phyloP scores from a whole-genome alignment of 2,888 invertebrate genomes.

The Bhutanitis thaidina region DNA sequence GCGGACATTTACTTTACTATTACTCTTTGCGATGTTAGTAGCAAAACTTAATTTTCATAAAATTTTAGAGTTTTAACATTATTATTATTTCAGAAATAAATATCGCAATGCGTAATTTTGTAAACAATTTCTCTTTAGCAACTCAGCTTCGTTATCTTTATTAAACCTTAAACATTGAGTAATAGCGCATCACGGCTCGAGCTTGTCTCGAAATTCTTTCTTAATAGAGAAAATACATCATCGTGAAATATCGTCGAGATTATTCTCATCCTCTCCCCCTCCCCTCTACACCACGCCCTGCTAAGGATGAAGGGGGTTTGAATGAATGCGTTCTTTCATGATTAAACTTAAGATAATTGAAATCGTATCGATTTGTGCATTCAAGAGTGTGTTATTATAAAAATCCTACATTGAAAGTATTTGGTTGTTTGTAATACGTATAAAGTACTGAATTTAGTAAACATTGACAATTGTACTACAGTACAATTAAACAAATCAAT shows the following conservation, averaged over 20 bases:
- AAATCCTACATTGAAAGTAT: too few relatives aligned
- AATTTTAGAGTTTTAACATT: too few relatives aligned
- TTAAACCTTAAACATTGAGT: conserved; percentile 35
- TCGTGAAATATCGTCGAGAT: conserved; percentile 42
- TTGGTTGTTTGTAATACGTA: too few relatives aligned
- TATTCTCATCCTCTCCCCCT: conserved; percentile 24
- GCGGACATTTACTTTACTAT: too few relatives aligned
- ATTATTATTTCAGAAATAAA: too few relatives aligned
- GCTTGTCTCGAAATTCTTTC: conserved; percentile 33
- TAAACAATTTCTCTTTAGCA: conserved; percentile 3
- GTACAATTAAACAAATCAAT: too few relatives aligned
- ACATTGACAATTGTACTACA: too few relatives aligned
- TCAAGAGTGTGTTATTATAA: too few relatives aligned
- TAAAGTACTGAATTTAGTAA: too few relatives aligned
- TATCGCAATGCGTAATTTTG: neutral
- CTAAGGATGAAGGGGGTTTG: neutral
- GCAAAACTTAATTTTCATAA: too few relatives aligned
- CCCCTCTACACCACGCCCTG: neutral
- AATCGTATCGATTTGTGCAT: too few relatives aligned
- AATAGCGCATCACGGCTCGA: conserved; percentile 35
- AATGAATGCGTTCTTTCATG: conserved; percentile 8
- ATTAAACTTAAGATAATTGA: conserved; percentile 7
- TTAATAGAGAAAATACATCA: conserved; percentile 41
- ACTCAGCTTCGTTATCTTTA: conserved; percentile 23
- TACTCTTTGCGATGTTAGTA: too few relatives aligned